Evolutionary conservation across 37 sponge, comb jelly and placozoan genomes (phyloP).

Genomic region (Hexactinellida sp.): DNA sequence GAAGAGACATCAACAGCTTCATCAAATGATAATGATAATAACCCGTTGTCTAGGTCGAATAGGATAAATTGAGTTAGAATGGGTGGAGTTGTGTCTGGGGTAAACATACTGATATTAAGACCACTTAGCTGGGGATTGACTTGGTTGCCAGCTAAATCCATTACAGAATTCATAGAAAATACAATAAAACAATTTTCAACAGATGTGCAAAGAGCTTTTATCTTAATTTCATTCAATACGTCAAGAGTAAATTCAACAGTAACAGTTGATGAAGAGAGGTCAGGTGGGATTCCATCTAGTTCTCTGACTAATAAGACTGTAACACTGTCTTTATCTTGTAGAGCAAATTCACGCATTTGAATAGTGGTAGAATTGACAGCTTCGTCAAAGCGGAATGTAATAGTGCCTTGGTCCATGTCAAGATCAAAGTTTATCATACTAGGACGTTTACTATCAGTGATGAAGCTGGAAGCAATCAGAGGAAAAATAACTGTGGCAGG

Average conservation of each 20-base stretch:
- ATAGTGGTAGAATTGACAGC: constrained; percentile 31
- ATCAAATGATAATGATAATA: constrained; percentile 30
- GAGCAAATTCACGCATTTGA: constrained; percentile 6
- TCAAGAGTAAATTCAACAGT: neutral
- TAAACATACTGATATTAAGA: neutral
- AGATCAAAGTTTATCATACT: constrained; percentile 21
- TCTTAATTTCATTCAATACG: constrained; percentile 11
- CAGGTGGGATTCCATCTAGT: neutral
- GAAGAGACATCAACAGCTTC: constrained; percentile 57
- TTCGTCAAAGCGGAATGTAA: constrained; percentile 57
- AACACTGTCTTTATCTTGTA: neutral
- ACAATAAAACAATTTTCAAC: neutral
- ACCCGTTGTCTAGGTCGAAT: constrained; percentile 16
- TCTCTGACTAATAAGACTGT: neutral
- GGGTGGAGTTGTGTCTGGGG: constrained; percentile 21
- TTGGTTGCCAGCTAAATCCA: constrained; percentile 41
- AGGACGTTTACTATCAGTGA: constrained; percentile 43
- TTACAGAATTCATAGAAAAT: neutral
- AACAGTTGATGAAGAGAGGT: neutral
- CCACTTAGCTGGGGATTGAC: constrained; percentile 21
- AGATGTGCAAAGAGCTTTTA: neutral
- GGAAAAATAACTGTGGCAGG: neutral
- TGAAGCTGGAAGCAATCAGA: constrained; percentile 2
- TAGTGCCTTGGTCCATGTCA: constrained; percentile 37
- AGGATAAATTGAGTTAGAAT: constrained; percentile 18